A percentile compares a stretch with the other conserved stretches of the same genome.
Conservation (phyloP, 2,888 invertebrate species). For the Idaea aversata region DNA sequence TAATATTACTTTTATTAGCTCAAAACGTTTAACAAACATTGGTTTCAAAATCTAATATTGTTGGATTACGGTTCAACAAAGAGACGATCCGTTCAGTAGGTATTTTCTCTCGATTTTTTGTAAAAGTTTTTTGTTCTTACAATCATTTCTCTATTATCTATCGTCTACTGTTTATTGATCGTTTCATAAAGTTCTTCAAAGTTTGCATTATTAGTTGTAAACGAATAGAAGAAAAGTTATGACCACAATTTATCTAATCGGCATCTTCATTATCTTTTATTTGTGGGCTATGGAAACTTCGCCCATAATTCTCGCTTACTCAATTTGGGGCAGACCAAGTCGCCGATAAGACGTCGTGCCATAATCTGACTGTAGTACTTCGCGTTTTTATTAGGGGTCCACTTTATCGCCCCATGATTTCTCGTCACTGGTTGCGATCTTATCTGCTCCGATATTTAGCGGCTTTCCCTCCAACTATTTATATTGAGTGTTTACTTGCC, state of each 20-base stretch:
- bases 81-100: conserved; percentile 31
- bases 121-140: not conserved
- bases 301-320: conserved; percentile 72
- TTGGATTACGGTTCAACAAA: conserved; percentile 59
- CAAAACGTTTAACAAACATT: conserved; percentile 77
- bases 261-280: conserved; percentile 73
- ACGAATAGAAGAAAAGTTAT: conserved; percentile 32
- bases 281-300: conserved; percentile 65
- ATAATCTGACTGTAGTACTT: conserved; percentile 66
- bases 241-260: conserved; percentile 65
- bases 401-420: conserved; percentile 65
- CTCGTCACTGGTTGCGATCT: conserved; percentile 56
- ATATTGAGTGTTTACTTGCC: conserved; percentile 44
- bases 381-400: conserved; percentile 65
- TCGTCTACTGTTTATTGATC: not conserved
- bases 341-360: conserved; percentile 66
- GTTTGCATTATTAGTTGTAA: conserved; percentile 25
- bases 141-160: not conserved
- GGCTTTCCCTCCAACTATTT: conserved; percentile 47
- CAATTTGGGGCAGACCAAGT: conserved; percentile 70
- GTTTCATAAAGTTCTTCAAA: conserved; percentile 29
- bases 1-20: conserved; percentile 78
- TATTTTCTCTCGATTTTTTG: not conserved
- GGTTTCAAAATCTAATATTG: conserved; percentile 69
- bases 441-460: conserved; percentile 59